Evolutionary conservation across 2,888 invertebrate species (phyloP), one percentile per base, ranked within the genome.

Genomic region (Cancer borealis): DNA sequence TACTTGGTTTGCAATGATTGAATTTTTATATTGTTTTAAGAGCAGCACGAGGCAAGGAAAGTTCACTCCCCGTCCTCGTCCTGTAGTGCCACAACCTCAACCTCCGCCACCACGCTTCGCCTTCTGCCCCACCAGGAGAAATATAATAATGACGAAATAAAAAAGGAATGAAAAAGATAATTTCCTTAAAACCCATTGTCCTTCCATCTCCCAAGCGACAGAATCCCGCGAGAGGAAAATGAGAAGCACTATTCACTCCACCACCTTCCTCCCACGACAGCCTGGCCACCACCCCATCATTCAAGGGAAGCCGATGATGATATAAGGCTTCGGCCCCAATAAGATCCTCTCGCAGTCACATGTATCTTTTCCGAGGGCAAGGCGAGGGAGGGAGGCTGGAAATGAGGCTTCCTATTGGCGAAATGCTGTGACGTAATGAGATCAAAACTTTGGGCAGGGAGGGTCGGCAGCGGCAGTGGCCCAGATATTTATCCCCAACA

Each of bases 351-450:
- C 91, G 39, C 60, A 39, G 60, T 66, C 91, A 91, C 66, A 91
- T 91, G 91, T 91, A 91, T 91, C 91, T 91, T 17, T 54, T 30
- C 49, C 91, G 30, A 4, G 39, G 90, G 47, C n/a, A 21, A 2
- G 39, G 39, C 39, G 88, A 26, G 89, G 6, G 90, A 39, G 30
- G 10, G 73, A 73, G 73, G 26, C 26, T 45, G 92, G 54, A 92
- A 92, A 92, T 92, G 92, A 87, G 87, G 49, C 49, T 92, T 92
- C 92, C 54, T 87, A 92, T 87, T 87, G 92, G 92, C 54, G 92
- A 92, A 87, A 92, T 49, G 54, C 46, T 30, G 84, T 92, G 92
- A 54, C 54, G 92, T 87, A 92, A 92, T 92, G 92, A 54, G 92
- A 92, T 92, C 92, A 92, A 92, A 92, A 49, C 92, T 87, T 92